Conservation (phyloP, 2,113 vertebrate species). For the Notarius quadriscutis region DNA sequence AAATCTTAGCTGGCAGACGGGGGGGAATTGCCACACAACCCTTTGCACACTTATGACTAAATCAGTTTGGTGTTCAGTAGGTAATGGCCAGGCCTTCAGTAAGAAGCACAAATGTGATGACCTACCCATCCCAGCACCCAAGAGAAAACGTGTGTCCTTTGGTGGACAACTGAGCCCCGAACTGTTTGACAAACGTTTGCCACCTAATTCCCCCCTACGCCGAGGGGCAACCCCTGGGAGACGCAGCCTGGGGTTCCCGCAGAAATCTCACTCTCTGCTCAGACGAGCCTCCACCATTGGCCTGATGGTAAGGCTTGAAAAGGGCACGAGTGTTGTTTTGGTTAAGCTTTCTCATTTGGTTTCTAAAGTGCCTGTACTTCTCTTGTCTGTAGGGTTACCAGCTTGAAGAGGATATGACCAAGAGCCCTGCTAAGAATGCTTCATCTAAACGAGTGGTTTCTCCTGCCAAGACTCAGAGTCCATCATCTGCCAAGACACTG, state of each 20-base stretch:
- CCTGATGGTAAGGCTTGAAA: constrained; percentile 61
- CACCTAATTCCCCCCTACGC: constrained; percentile 82
- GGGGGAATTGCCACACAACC: background rate
- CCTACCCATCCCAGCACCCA: constrained; percentile 53
- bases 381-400: constrained; percentile 43
- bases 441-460: constrained; percentile 27
- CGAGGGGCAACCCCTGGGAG: constrained; percentile 77
- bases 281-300: constrained; percentile 73
- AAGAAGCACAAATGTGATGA: constrained; percentile 72
- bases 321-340: background rate
- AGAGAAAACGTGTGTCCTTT: constrained; percentile 86
- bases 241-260: constrained; percentile 61
- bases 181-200: constrained; percentile 85
- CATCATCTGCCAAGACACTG: constrained; percentile 41
- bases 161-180: constrained; percentile 82
- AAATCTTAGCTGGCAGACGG: background rate
- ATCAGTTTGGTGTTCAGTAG: constrained; percentile 25
- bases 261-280: constrained; percentile 66
- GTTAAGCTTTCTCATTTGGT: background rate
- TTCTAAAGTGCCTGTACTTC: background rate
- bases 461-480: constrained; percentile 19
- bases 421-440: constrained; percentile 41
- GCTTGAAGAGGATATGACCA: constrained; percentile 25
- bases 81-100: constrained; percentile 19
- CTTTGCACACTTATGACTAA: background rate